Conservation (phyloP, 2,888 invertebrate genomes). For the Scaptomyza flava region DNA sequence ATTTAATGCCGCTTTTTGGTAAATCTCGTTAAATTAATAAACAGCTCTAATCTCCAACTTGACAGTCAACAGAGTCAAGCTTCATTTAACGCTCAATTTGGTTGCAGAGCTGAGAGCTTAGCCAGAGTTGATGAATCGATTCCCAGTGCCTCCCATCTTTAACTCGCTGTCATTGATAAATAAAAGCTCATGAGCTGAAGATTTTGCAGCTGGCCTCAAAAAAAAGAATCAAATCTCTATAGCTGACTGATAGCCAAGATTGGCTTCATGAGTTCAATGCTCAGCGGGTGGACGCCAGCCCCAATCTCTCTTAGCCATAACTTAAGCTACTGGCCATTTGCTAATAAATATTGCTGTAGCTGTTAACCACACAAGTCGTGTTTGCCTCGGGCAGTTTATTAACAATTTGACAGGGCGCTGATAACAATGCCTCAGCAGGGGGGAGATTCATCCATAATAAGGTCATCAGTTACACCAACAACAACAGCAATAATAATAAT, state of each 20-base stretch:
- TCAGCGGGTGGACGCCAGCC: conserved; percentile 42
- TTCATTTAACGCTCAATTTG: conserved; percentile 69
- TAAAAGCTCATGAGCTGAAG: conserved; percentile 72
- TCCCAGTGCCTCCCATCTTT: conserved; percentile 5
- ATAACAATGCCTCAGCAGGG: conserved; percentile 63
- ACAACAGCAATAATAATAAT: conserved; percentile 36
- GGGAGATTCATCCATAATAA: conserved; percentile 23
- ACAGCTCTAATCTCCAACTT: conserved; percentile 50
- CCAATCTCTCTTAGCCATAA: conserved; percentile 13
- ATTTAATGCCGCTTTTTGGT: conserved; percentile 57
- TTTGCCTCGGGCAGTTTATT: conserved; percentile 27
- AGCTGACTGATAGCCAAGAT: conserved; percentile 64
- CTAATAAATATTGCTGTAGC: conserved; percentile 9
- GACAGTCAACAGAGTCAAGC: conserved; percentile 58
- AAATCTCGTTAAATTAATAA: conserved; percentile 73
- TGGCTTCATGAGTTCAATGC: conserved; percentile 61
- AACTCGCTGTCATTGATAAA: conserved; percentile 71
- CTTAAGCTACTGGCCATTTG: conserved; percentile 28
- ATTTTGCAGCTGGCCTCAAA: conserved; percentile 44
- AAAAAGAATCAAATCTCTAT: conserved; percentile 9
- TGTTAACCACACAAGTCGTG: conserved; percentile 61
- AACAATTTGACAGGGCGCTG: conserved; percentile 59
- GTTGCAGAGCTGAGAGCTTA: conserved; percentile 31
- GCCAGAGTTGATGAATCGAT: conserved; percentile 39
- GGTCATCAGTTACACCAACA: conserved; percentile 46